Conservation (phyloP, 2,797 vertebrate genomes). For the Microctenopoma steveboyesi region DNA sequence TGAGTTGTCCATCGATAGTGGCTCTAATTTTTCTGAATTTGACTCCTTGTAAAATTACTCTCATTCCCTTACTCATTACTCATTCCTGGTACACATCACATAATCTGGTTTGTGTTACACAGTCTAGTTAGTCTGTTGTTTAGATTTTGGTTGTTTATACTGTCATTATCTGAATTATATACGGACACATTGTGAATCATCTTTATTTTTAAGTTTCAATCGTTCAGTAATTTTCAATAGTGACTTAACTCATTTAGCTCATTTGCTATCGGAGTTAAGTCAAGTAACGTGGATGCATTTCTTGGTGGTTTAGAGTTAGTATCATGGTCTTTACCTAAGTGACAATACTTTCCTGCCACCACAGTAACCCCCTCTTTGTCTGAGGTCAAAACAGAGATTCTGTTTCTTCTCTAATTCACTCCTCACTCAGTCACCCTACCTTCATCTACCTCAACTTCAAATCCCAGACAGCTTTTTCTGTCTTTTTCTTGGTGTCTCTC, state of each 20-base stretch:
- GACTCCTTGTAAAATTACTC: not conserved
- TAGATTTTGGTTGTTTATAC: not conserved
- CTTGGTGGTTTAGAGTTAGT: not conserved
- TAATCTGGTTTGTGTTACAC: too few species aligned
- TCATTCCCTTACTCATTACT: not conserved
- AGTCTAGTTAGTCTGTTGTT: not conserved
- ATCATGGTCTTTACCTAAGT: slow-evolving; percentile 6
- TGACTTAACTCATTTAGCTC: not conserved
- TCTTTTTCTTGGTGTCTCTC: slow-evolving; percentile 35
- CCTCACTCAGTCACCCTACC: slow-evolving; percentile 28
- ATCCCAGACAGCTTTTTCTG: slow-evolving; percentile 53
- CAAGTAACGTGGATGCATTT: not conserved
- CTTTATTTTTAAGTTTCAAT: not conserved
- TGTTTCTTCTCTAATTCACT: slow-evolving; percentile 60
- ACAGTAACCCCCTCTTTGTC: slow-evolving; percentile 39
- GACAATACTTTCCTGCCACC: slow-evolving; percentile 26
- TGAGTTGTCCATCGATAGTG: not conserved
- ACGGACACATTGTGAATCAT: not conserved
- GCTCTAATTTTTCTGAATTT: not conserved
- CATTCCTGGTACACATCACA: too few species aligned
- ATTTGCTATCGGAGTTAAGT: not conserved
- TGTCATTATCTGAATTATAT: not conserved
- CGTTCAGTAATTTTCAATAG: not conserved
- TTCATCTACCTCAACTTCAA: slow-evolving; percentile 58
- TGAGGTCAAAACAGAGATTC: slow-evolving; percentile 45